Conservation (phyloP, 2,888 invertebrate species). For the Torymus aiolomorphi region DNA sequence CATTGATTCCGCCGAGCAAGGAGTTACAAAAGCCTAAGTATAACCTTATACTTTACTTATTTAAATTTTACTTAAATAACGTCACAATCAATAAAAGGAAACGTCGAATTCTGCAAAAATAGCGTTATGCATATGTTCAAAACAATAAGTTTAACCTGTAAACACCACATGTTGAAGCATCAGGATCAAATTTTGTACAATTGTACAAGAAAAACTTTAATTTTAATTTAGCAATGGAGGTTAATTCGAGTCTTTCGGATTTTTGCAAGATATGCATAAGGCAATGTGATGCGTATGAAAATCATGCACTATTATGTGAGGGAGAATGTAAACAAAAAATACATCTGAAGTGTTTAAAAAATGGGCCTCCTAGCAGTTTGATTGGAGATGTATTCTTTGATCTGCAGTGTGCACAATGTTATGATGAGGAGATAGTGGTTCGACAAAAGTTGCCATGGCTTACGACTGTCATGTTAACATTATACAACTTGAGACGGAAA, state of each 20-base stretch:
- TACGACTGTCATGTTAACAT: constrained; percentile 82
- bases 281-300: constrained; percentile 77
- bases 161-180: background rate
- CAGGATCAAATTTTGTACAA: background rate
- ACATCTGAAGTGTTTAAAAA: constrained; percentile 82
- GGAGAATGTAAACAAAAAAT: constrained; percentile 79
- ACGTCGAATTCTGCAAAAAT: background rate
- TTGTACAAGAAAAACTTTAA: constrained; percentile 3
- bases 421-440: constrained; percentile 80
- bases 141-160: constrained; percentile 38
- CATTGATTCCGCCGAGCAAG: no score
- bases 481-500: constrained; percentile 86
- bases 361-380: constrained; percentile 84
- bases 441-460: constrained; percentile 86
- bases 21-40: no score
- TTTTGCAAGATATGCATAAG: constrained; percentile 81
- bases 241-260: constrained; percentile 2
- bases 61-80: background rate
- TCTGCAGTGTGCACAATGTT: constrained; percentile 79
- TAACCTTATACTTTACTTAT: background rate
- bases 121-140: constrained; percentile 19
- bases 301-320: constrained; percentile 81
- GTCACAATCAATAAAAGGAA: background rate
- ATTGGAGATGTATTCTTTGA: constrained; percentile 86
- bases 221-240: constrained; percentile 32